A percentile compares a stretch with the other conserved stretches of the same genome.
These are phyloP conservation scores for Drosophila suzukii DNA, from an alignment of 1,140 invertebrate genomes.

Conservation along the genomic window DNA sequence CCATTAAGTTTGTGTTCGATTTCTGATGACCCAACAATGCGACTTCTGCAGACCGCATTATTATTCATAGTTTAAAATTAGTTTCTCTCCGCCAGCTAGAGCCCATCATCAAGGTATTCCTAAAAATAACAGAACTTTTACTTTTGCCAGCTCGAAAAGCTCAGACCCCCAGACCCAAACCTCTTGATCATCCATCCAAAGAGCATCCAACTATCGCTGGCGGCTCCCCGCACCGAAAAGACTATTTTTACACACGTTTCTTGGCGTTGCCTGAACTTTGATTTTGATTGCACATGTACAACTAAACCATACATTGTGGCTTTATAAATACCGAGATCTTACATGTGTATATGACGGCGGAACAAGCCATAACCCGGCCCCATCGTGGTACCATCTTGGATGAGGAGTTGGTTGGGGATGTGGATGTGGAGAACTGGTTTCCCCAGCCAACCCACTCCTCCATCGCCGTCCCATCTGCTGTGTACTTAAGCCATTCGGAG, in stretches of 20 bases:
- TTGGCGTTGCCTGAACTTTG: conserved; percentile 41
- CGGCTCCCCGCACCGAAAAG: conserved; percentile 37
- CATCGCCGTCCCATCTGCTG: conserved; percentile 26
- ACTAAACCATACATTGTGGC: conserved; percentile 53
- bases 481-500: conserved; percentile 43
- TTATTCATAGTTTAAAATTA: conserved; percentile 22
- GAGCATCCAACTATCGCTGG: conserved; percentile 16
- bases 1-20: conserved; percentile 28
- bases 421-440: conserved; percentile 57
- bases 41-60: conserved; percentile 22
- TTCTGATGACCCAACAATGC: conserved; percentile 30
- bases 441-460: conserved; percentile 12
- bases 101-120: conserved; percentile 51
- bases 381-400: conserved; percentile 17
- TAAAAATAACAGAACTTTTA: conserved; percentile 71
- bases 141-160: conserved; percentile 62
- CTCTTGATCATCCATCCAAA: conserved; percentile 17
- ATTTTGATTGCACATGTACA: conserved; percentile 57
- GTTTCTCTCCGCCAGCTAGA: conserved; percentile 19
- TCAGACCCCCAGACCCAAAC: conserved; percentile 23
- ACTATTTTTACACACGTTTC: conserved; percentile 72
- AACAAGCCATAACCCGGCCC: conserved; percentile 71
- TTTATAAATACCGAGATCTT: conserved; percentile 60
- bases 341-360: conserved; percentile 61
- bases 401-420: neutral